Conservation (phyloP, 2,113 vertebrate genomes). For the Platanista minor region DNA sequence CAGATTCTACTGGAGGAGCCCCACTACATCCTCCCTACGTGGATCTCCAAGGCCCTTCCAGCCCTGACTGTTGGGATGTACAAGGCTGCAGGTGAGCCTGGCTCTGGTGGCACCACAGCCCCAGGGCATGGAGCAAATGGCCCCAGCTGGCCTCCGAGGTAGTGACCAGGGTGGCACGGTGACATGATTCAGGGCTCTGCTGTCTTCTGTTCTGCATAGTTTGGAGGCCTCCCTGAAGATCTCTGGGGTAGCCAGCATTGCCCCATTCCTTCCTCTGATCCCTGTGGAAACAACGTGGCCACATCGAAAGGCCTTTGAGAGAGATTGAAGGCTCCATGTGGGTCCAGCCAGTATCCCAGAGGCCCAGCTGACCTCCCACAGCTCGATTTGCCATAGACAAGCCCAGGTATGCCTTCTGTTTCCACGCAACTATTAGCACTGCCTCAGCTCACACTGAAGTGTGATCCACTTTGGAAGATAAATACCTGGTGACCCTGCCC, state of each 20-base stretch:
- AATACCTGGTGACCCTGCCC: not conserved
- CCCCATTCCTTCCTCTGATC: not conserved
- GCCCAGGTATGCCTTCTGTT: not conserved
- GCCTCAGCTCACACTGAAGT: not conserved
- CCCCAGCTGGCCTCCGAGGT: not conserved
- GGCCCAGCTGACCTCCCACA: not conserved
- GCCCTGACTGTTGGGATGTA: not conserved
- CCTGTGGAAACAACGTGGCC: not conserved
- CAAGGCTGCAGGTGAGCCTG: not conserved
- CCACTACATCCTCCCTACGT: not conserved
- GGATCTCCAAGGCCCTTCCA: not conserved
- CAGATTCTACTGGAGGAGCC: not conserved
- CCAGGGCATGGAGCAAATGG: not conserved
- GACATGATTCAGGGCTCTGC: not conserved
- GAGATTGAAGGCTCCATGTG: not conserved
- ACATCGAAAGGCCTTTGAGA: slow-evolving; percentile 47
- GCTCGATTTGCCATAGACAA: not conserved
- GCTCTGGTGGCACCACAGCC: not conserved
- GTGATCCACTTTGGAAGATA: not conserved
- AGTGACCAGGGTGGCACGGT: not conserved
- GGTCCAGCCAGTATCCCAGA: not conserved
- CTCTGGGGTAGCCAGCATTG: not conserved
- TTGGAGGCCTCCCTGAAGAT: slow-evolving; percentile 46
- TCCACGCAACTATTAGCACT: not conserved
- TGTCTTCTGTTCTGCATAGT: slow-evolving; percentile 20